phyloP scores from a whole-genome alignment of 2,797 vertebrate genomes.

The Sylvilagus floridanus region DNA sequence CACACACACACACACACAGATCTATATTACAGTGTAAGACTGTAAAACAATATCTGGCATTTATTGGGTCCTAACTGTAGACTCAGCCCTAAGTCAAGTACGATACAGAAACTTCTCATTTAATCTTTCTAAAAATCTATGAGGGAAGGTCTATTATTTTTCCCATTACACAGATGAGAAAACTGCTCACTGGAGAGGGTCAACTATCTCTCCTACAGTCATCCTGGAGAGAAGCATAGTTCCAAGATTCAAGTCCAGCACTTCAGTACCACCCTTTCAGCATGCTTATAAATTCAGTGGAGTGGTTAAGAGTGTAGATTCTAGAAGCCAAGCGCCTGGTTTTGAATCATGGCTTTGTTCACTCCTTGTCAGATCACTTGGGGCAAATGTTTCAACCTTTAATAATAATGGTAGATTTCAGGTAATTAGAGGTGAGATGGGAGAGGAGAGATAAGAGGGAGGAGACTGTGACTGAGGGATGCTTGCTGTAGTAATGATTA shows the following conservation, averaged over 20 bases:
- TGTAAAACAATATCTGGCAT: background rate
- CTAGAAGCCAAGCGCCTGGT: background rate
- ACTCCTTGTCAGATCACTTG: background rate
- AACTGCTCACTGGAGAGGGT: background rate
- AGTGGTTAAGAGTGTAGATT: background rate
- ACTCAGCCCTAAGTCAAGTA: background rate
- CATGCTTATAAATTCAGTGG: background rate
- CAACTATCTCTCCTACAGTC: background rate
- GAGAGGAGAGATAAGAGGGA: background rate
- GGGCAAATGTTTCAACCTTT: background rate
- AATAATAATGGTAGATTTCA: background rate
- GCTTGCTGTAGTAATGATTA: background rate
- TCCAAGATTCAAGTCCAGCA: background rate
- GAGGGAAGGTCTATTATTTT: background rate
- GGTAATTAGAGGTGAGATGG: background rate
- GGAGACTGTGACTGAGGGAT: background rate
- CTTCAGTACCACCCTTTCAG: background rate
- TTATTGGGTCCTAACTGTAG: constrained; percentile 7
- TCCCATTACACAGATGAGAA: background rate
- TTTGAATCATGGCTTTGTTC: constrained; percentile 8
- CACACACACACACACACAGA: background rate
- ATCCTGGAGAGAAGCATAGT: background rate
- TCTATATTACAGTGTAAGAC: background rate
- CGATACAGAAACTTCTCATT: background rate
- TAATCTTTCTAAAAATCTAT: background rate